Evolutionary conservation across 2,888 invertebrate species (phyloP).

Genomic region (Cecidostiba fungosa): DNA sequence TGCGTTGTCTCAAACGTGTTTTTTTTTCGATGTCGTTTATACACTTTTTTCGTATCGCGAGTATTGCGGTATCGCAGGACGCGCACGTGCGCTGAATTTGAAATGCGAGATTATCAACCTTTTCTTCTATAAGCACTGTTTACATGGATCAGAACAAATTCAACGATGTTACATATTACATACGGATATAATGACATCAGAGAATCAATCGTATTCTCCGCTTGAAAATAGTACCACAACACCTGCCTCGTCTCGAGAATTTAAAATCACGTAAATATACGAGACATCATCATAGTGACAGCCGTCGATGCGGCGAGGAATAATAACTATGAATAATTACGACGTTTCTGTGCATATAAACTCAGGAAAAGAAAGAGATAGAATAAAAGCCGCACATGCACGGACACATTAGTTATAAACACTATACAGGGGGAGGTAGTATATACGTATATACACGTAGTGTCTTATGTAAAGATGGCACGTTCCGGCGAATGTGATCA

Average conservation of each 20-base stretch:
- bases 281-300: too few relatives aligned
- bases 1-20: neutral
- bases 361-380: neutral
- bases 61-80: neutral
- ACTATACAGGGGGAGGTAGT: neutral
- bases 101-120: neutral
- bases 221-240: too few relatives aligned
- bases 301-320: neutral
- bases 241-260: too few relatives aligned
- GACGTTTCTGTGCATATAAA: too few relatives aligned
- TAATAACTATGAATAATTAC: neutral
- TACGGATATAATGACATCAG: too few relatives aligned
- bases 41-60: neutral
- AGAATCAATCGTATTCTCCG: too few relatives aligned
- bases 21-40: neutral
- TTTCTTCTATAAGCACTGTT: too few relatives aligned
- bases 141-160: too few relatives aligned
- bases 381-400: neutral
- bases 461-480: conserved; percentile 62
- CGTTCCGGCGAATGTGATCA: conserved; percentile 61
- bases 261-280: too few relatives aligned
- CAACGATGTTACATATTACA: too few relatives aligned
- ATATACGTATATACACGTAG: too few relatives aligned
- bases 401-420: neutral
- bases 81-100: neutral